These are phyloP conservation scores for Aptenodytes forsteri DNA, from an alignment of 2,113 vertebrate species.

Conservation along the genomic window DNA sequence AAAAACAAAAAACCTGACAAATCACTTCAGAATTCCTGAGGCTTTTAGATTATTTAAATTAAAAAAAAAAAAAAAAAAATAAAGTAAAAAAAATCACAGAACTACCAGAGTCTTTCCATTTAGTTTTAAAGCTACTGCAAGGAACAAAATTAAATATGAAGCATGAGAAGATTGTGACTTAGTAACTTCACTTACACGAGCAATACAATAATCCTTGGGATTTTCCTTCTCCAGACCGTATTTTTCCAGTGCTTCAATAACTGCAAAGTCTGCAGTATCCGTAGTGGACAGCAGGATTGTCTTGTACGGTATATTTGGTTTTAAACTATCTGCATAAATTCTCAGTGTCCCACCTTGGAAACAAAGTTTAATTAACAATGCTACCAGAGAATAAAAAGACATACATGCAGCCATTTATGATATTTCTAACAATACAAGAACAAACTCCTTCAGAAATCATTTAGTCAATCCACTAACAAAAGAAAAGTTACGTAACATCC, in stretches of 20 bases:
- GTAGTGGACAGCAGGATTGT: constrained; percentile 96
- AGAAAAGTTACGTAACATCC: neutral
- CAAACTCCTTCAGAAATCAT: neutral
- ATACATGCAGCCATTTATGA: neutral
- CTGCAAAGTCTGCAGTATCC: constrained; percentile 93
- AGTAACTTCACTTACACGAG: constrained; percentile 78
- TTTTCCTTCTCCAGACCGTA: constrained; percentile 96
- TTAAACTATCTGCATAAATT: constrained; percentile 96
- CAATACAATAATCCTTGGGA: constrained; percentile 94
- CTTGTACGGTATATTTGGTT: constrained; percentile 97
- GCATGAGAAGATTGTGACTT: neutral
- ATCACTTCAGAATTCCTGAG: neutral
- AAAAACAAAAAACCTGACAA: neutral
- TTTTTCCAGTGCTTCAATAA: constrained; percentile 95
- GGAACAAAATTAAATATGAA: neutral
- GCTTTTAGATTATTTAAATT: neutral
- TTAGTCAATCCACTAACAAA: neutral
- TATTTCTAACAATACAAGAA: neutral
- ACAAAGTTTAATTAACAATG: neutral
- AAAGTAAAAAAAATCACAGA: neutral
- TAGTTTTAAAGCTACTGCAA: neutral
- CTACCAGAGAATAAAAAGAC: neutral
- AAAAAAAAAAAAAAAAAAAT: no score
- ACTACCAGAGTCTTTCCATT: neutral
- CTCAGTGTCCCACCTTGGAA: constrained; percentile 90